Evolutionary conservation across 2,888 invertebrate species (phyloP).

Genomic region (Hypercompe scribonia): DNA sequence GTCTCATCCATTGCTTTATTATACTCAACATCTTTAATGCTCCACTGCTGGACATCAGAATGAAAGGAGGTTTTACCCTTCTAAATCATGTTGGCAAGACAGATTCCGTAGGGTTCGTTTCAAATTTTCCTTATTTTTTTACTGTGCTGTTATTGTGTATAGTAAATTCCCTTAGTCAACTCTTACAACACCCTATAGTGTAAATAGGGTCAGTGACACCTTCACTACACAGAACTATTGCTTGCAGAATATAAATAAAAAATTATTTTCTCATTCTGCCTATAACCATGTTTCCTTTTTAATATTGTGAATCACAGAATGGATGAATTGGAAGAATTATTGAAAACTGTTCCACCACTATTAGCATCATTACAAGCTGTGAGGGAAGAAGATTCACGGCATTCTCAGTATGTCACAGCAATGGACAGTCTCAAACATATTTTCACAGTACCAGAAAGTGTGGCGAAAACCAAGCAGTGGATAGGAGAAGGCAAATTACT

Average conservation of each 20-base stretch:
- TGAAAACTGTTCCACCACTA: constrained; percentile 92
- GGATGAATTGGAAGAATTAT: constrained; percentile 91
- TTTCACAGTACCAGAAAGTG: constrained; percentile 98
- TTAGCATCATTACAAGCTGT: constrained; percentile 94
- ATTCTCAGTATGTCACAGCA: constrained; percentile 99
- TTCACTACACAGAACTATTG: too few relatives aligned
- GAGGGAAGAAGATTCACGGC: constrained; percentile 96
- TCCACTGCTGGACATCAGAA: too few relatives aligned
- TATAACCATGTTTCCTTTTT: not conserved
- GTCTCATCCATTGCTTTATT: too few relatives aligned
- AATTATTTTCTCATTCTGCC: not conserved
- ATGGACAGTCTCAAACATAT: constrained; percentile 99
- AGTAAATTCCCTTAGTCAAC: too few relatives aligned
- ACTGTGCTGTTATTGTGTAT: too few relatives aligned
- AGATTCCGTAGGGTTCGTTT: too few relatives aligned
- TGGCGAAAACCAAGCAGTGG: constrained; percentile 96
- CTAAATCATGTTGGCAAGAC: too few relatives aligned
- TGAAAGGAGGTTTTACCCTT: too few relatives aligned
- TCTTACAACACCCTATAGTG: too few relatives aligned
- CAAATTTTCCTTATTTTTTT: too few relatives aligned
- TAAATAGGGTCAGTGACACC: too few relatives aligned
- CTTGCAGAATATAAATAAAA: not conserved
- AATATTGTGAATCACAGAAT: constrained; percentile 81
- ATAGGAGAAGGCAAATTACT: constrained; percentile 98
- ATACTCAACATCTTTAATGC: too few relatives aligned